phyloP scores from a whole-genome alignment of 2,888 invertebrate species.

The Mamestra brassicae region DNA sequence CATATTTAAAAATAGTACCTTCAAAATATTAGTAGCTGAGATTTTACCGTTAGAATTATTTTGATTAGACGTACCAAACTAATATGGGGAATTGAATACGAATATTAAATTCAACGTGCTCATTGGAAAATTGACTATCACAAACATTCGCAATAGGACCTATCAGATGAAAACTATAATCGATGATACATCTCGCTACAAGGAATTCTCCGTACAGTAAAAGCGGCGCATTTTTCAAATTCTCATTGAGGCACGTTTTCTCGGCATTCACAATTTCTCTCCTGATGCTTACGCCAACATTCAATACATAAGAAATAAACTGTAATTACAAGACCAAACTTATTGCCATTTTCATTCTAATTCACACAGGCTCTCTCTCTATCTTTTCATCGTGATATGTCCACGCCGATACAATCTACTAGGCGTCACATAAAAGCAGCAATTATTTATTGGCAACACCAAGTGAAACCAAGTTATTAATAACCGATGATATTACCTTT shows the following conservation, averaged over 20 bases:
- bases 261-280: constrained; percentile 49
- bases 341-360: constrained; percentile 48
- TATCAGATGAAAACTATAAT: constrained; percentile 6
- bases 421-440: constrained; percentile 33
- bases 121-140: background rate
- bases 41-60: background rate
- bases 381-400: constrained; percentile 47
- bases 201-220: constrained; percentile 34
- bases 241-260: constrained; percentile 45
- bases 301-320: constrained; percentile 54
- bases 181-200: constrained; percentile 19
- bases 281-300: constrained; percentile 20
- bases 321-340: constrained; percentile 37
- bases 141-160: background rate
- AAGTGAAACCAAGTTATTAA: constrained; percentile 61
- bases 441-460: constrained; percentile 53
- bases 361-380: constrained; percentile 43
- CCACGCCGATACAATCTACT: constrained; percentile 34
- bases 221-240: constrained; percentile 45
- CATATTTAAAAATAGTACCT: no score
- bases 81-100: background rate
- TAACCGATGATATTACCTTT: constrained; percentile 54
- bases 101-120: background rate
- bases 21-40: background rate
- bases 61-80: background rate